Evolutionary conservation across 2,888 invertebrate genomes (phyloP).

Genomic region (Eudemis profundana): DNA sequence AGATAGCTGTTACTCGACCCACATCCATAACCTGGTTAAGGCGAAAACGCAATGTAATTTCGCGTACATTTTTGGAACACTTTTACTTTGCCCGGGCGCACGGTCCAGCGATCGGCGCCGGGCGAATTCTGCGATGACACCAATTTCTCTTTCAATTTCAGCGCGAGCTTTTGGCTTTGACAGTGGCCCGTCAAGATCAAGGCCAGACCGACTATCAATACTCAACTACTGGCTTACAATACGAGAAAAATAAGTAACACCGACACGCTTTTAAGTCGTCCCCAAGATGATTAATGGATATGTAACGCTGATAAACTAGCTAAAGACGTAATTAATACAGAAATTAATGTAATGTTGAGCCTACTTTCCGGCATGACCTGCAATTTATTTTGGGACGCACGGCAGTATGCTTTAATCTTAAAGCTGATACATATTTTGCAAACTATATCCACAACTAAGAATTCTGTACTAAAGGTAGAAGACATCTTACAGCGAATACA

Average conservation of each 20-base stretch:
- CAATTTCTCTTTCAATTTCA: constrained; percentile 83
- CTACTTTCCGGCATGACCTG: constrained; percentile 22
- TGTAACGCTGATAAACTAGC: neutral
- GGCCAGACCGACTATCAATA: constrained; percentile 45
- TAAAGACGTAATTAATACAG: neutral
- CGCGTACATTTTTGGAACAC: constrained; percentile 83
- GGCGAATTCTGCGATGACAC: constrained; percentile 75
- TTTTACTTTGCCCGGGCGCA: constrained; percentile 79
- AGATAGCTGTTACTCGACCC: constrained; percentile 82
- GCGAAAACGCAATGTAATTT: constrained; percentile 85
- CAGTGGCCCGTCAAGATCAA: constrained; percentile 52
- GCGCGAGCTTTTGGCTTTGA: constrained; percentile 59
- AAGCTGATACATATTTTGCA: constrained; percentile 5
- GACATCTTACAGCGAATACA: neutral
- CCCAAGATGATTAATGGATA: constrained; percentile 21
- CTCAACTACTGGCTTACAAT: constrained; percentile 11
- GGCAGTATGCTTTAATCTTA: constrained; percentile 3
- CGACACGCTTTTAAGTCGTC: constrained; percentile 8
- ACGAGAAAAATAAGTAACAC: constrained; percentile 14
- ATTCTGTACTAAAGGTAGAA: neutral
- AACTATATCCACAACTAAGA: neutral
- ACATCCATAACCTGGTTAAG: constrained; percentile 79
- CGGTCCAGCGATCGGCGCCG: constrained; percentile 63
- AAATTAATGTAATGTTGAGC: constrained; percentile 20
- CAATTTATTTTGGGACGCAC: constrained; percentile 15